These are phyloP conservation scores for Cassiopea andromeda DNA, from an alignment of 30 jellyfish, hydroid and myxozoan genomes.

Conservation along the genomic window DNA sequence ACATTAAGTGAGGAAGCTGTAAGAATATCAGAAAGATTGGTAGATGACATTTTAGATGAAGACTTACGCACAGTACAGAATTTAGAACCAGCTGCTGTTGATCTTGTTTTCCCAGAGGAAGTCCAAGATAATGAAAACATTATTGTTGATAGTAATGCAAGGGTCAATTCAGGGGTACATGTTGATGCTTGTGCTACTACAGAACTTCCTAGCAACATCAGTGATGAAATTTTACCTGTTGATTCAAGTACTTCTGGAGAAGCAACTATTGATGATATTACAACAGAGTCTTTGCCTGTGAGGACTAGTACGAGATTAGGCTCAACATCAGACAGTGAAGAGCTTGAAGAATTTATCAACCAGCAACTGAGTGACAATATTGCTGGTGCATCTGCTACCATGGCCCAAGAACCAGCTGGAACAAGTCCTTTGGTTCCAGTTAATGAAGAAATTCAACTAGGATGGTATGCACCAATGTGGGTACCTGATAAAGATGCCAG, in stretches of 20 bases:
- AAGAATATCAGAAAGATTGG: constrained; percentile 44
- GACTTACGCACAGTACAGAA: not conserved
- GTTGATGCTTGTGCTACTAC: not conserved
- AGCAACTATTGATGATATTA: not conserved
- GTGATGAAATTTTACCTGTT: not conserved
- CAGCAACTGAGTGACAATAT: constrained; percentile 40
- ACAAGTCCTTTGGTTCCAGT: constrained; percentile 27
- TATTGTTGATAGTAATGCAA: not conserved
- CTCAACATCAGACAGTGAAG: constrained; percentile 81
- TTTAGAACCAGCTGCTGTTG: not conserved
- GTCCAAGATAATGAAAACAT: not conserved
- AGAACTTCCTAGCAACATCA: not conserved
- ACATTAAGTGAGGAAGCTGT: constrained; percentile 14
- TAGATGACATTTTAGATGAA: constrained; percentile 49
- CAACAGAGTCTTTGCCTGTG: not conserved
- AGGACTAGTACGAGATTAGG: constrained; percentile 46
- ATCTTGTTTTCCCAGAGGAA: not conserved
- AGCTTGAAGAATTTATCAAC: constrained; percentile 68
- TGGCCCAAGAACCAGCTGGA: constrained; percentile 18
- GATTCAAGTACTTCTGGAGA: constrained; percentile 13
- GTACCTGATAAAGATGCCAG: constrained; percentile 92
- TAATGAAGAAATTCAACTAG: constrained; percentile 62
- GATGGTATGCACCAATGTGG: constrained; percentile 97
- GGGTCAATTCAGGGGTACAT: not conserved
- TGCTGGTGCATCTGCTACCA: constrained; percentile 18